These are phyloP conservation scores for Sebastes cheni DNA, from an alignment of 2,797 vertebrate genomes.

Conservation along the genomic window DNA sequence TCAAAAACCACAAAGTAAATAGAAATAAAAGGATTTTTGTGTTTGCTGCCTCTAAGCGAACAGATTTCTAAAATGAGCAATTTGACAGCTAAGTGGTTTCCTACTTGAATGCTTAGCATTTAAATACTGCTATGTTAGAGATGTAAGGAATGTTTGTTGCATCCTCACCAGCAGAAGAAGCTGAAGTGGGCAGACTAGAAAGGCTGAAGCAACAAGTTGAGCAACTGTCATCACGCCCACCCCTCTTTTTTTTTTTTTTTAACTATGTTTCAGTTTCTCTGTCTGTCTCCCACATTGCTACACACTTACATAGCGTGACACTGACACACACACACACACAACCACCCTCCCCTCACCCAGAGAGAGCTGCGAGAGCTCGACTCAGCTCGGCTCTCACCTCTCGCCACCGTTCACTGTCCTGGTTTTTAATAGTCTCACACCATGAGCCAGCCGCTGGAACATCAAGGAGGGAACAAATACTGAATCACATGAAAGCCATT, in stretches of 20 bases:
- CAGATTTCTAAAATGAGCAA: slow-evolving; percentile 21
- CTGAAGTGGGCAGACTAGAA: slow-evolving; percentile 34
- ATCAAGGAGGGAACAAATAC: slow-evolving; percentile 45
- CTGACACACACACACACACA: slow-evolving; percentile 2
- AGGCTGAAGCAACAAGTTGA: slow-evolving; percentile 68
- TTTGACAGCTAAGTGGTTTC: slow-evolving; percentile 44
- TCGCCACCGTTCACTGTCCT: slow-evolving; percentile 43
- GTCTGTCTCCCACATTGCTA: slow-evolving; percentile 58
- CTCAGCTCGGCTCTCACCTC: slow-evolving; percentile 50
- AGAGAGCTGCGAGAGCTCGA: slow-evolving; percentile 34
- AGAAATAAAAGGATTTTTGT: not conserved
- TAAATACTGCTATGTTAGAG: slow-evolving; percentile 11
- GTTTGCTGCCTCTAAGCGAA: not conserved
- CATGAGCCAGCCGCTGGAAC: slow-evolving; percentile 43
- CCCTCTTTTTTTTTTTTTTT: slow-evolving; percentile 49
- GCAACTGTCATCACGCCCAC: slow-evolving; percentile 65
- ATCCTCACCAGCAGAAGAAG: slow-evolving; percentile 40
- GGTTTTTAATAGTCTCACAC: slow-evolving; percentile 54
- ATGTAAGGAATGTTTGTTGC: slow-evolving; percentile 34
- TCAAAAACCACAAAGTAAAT: slow-evolving; percentile 13
- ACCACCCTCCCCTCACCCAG: slow-evolving; percentile 4
- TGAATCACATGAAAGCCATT: slow-evolving; percentile 53
- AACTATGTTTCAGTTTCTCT: slow-evolving; percentile 51
- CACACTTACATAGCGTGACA: slow-evolving; percentile 51
- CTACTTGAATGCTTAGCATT: slow-evolving; percentile 1